phyloP scores from a whole-genome alignment of 2,888 invertebrate genomes.

The Lasioglossum marginatum region DNA sequence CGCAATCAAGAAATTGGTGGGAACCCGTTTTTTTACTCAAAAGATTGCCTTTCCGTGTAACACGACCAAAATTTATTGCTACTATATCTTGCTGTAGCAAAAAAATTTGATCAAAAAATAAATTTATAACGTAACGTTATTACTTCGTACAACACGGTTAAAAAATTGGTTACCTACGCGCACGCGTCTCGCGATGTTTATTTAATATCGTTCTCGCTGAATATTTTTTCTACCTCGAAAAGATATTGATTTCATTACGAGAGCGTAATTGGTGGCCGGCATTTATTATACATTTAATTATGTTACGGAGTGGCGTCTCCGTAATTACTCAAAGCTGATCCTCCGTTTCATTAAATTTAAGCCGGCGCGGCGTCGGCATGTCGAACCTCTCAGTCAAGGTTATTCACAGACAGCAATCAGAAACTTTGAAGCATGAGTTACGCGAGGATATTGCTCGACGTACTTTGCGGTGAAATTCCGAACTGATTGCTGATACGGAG shows the following conservation, averaged over 20 bases:
- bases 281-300: constrained; percentile 20
- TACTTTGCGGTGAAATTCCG: constrained; percentile 27
- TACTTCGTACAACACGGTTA: background rate
- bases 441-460: constrained; percentile 37
- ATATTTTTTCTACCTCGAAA: background rate
- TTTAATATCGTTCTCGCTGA: background rate
- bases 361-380: constrained; percentile 7
- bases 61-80: background rate
- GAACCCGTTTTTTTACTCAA: background rate
- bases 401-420: constrained; percentile 52
- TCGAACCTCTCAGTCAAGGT: constrained; percentile 42
- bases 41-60: background rate
- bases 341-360: constrained; percentile 54
- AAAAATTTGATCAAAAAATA: background rate
- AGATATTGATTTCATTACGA: background rate
- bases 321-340: constrained; percentile 59
- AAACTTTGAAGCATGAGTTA: constrained; percentile 42
- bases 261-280: background rate
- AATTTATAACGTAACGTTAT: background rate
- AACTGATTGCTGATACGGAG: constrained; percentile 39
- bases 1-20: background rate
- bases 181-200: background rate
- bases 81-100: background rate
- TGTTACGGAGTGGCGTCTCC: constrained; percentile 25
- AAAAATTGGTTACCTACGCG: background rate